Evolutionary conservation across 2,113 vertebrate genomes (phyloP), one percentile per base, ranked within the genome.

Genomic region (Diadophis punctatus): DNA sequence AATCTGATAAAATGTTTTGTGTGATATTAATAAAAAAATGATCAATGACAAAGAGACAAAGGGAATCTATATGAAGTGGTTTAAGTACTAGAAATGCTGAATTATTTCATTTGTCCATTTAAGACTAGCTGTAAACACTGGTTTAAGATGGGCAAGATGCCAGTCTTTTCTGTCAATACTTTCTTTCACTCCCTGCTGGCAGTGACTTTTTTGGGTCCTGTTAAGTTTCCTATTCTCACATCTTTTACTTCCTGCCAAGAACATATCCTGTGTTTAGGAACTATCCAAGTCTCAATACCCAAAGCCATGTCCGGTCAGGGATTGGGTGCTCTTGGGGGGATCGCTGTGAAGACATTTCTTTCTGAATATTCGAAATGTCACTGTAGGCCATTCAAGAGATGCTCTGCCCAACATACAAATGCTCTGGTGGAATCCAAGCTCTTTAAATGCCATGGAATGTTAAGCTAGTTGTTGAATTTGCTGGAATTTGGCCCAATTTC

Each of bases 181-280:
- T 63, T 85, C 55, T 90, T 91, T 91, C 87, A 74, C 90, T 93
- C 74, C 48, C 60, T 68, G 55, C 22, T 93, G 93, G 93, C 93
- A 91, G 68, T 23, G 52, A 49, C 51, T 91, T 48, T 49, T 39
- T 90, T 68, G 87, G 58, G n/a, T 16, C 5, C 58, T 11, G 6
- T 87, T 16, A 14, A 34, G 0, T 0, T 1, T 43, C 20, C 87
- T 51, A n/a, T 11, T 34, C 43, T 84, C 1, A 0, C 49, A 22
- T 14, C 1, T 85, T 80, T 43, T 23, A 46, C 68, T 46, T 51
- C 89, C 87, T 93, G 2, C 88, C 87, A 94, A 95, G 93, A 68
- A 87, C 80, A 46, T 60, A 60, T 90, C 55, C 55, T 86, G 56
- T 86, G 56, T 91, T 87, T 85, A 89, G 87, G 53, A 90, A 34